Percentiles rank a stretch among this genome's conserved stretches.
These are phyloP conservation scores for Lapara coniferarum DNA, from an alignment of 2,888 invertebrate species.

Conservation along the genomic window DNA sequence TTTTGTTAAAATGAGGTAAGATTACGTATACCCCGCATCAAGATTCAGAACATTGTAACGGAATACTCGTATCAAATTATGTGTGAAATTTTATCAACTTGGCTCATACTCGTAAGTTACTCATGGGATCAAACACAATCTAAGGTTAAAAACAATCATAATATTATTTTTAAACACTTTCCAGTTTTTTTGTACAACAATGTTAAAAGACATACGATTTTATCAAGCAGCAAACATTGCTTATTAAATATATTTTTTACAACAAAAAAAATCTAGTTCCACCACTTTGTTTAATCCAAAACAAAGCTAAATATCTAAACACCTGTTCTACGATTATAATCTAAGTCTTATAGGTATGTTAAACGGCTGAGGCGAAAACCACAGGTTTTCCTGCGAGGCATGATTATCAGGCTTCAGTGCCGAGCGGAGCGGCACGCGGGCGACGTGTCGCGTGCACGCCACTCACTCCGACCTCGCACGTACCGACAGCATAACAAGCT, in stretches of 20 bases:
- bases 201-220: background rate
- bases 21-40: no score
- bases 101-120: no score
- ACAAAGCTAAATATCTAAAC: background rate
- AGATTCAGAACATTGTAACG: no score
- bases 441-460: slow-evolving; percentile 46
- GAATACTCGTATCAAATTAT: no score
- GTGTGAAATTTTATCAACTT: no score
- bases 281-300: background rate
- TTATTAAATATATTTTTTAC: no score
- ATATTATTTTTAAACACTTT: no score
- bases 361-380: slow-evolving; percentile 35
- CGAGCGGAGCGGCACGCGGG: slow-evolving; percentile 63
- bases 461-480: slow-evolving; percentile 30
- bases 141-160: no score
- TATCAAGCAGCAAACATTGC: background rate
- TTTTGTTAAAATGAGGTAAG: no score
- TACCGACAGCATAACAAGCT: slow-evolving; percentile 29
- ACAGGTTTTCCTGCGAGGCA: slow-evolving; percentile 40
- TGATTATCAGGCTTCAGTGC: slow-evolving; percentile 43
- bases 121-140: no score
- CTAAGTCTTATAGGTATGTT: slow-evolving; percentile 3
- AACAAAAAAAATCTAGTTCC: no score
- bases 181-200: no score
- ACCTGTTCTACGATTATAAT: background rate